A percentile compares a stretch with the other conserved stretches of the same genome.
Evolutionary conservation across 1,140 invertebrate genomes (phyloP).

Genomic region (Drosophila bipectinata): DNA sequence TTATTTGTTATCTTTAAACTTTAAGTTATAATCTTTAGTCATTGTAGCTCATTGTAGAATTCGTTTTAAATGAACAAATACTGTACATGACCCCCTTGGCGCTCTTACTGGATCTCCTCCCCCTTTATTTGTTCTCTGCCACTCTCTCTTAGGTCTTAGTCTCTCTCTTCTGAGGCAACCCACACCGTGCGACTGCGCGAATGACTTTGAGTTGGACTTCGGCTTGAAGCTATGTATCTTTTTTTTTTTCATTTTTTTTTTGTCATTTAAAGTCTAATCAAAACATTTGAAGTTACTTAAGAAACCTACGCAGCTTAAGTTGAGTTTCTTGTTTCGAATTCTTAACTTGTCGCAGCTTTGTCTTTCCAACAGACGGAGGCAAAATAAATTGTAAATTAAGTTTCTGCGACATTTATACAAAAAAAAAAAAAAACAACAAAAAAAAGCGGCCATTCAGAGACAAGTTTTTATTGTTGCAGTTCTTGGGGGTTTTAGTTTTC

Average conservation of each 20-base stretch:
- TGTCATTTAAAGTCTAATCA: conserved; percentile 80
- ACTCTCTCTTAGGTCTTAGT: background rate
- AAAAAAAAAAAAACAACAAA: conserved; percentile 14
- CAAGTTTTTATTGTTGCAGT: conserved; percentile 41
- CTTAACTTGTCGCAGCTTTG: conserved; percentile 68
- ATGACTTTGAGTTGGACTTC: conserved; percentile 52
- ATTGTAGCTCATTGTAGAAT: conserved; percentile 1
- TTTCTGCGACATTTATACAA: conserved; percentile 47
- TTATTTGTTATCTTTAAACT: background rate
- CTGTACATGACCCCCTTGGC: background rate
- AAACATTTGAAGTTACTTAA: conserved; percentile 82
- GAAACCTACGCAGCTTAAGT: conserved; percentile 81
- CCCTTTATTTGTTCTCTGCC: conserved; percentile 3
- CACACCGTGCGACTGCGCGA: conserved; percentile 69
- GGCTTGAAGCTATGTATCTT: conserved; percentile 14
- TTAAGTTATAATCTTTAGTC: background rate
- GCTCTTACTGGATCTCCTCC: background rate
- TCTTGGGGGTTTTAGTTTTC: conserved; percentile 19
- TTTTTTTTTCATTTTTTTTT: conserved; percentile 30
- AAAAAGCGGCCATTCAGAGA: conserved; percentile 7
- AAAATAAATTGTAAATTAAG: conserved; percentile 50
- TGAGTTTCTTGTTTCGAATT: conserved; percentile 80
- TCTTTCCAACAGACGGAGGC: conserved; percentile 37
- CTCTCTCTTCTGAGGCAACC: conserved; percentile 47
- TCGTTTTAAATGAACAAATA: conserved; percentile 2